Evolutionary conservation across 2,797 vertebrate species (phyloP).

Genomic region (Octomys mimax): DNA sequence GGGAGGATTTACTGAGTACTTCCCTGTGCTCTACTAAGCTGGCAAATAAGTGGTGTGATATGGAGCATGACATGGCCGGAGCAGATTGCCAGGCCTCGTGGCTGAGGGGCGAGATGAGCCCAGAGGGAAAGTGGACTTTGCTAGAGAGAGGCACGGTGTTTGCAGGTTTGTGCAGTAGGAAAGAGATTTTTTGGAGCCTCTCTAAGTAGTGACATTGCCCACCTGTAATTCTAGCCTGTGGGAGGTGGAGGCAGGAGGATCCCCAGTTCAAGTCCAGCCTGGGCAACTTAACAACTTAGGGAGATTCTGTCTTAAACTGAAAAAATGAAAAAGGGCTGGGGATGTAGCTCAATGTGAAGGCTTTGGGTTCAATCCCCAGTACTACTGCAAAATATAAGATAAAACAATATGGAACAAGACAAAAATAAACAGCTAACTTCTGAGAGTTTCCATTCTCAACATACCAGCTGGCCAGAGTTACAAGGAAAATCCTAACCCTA

Average conservation of each 20-base stretch:
- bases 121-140: fast-evolving
- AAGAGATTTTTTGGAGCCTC: background rate
- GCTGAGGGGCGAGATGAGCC: too few relatives aligned
- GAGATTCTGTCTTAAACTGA: background rate
- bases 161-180: background rate
- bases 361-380: background rate
- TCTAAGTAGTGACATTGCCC: background rate
- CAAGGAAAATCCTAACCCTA: background rate
- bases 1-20: background rate
- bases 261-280: background rate
- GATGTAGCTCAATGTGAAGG: background rate
- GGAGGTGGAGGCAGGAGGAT: background rate
- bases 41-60: background rate
- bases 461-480: background rate
- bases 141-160: background rate
- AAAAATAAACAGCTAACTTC: background rate
- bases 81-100: background rate
- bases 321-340: background rate
- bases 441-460: background rate
- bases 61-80: background rate
- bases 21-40: background rate
- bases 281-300: background rate
- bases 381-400: background rate
- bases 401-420: fast-evolving
- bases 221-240: background rate